These are phyloP conservation scores for Berghia stephanieae DNA, from an alignment of 1,140 invertebrate species.

Conservation along the genomic window DNA sequence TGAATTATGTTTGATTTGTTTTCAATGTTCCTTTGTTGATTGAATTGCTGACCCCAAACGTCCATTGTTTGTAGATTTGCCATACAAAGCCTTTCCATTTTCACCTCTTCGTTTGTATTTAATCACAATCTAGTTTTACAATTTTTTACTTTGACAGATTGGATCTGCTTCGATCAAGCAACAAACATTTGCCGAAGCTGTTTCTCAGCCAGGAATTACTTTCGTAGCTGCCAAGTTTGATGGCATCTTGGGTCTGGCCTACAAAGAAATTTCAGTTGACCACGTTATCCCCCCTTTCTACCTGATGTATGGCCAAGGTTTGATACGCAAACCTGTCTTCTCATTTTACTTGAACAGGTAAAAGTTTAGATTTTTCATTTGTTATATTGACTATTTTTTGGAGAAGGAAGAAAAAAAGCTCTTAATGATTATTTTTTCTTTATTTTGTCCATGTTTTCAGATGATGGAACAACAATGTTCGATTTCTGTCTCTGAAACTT, in stretches of 20 bases:
- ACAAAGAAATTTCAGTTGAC: constrained; percentile 85
- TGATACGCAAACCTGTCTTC: constrained; percentile 84
- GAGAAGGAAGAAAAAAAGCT: not conserved
- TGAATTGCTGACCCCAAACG: too few species aligned
- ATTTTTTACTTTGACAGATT: constrained; percentile 71
- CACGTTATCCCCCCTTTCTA: constrained; percentile 92
- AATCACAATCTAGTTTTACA: too few species aligned
- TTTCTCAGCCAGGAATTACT: constrained; percentile 84
- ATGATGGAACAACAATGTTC: too few species aligned
- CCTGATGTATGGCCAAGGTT: constrained; percentile 88
- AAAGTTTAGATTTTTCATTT: not conserved
- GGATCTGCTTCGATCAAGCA: constrained; percentile 77
- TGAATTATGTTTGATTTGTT: too few species aligned
- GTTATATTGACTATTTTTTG: too few species aligned
- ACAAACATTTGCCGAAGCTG: constrained; percentile 97
- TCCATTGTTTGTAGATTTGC: too few species aligned
- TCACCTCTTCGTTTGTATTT: too few species aligned
- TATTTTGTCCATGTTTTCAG: too few species aligned
- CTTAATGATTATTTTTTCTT: too few species aligned
- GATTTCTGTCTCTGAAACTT: too few species aligned
- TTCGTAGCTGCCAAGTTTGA: constrained; percentile 98
- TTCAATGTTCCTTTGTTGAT: too few species aligned
- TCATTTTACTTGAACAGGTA: constrained; percentile 90
- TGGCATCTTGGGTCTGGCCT: constrained; percentile 69
- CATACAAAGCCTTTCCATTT: too few species aligned